Conservation (phyloP, 1,140 invertebrate species). For the Drosophila melanogaster region Release_6_plus_ISO1_MT NT_033777.3:17256501-17257000, state of each 20-base stretch:
- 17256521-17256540: background rate
- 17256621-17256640: too few species aligned
- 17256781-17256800: slow-evolving; percentile 68
- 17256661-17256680: background rate
- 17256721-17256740: slow-evolving; percentile 14
- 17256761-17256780: slow-evolving; percentile 52
- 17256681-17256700: too few species aligned
- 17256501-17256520: background rate
- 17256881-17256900: slow-evolving; percentile 50
- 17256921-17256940: background rate
- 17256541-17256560: background rate
- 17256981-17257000: slow-evolving; percentile 17
- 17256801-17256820: slow-evolving; percentile 68
- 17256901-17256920: background rate
- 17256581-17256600: too few species aligned
- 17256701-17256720: background rate
- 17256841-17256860: slow-evolving; percentile 83
- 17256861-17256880: slow-evolving; percentile 75
- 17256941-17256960: slow-evolving; percentile 56
- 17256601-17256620: too few species aligned
- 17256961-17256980: slow-evolving; percentile 16
- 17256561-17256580: too few species aligned
- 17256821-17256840: slow-evolving; percentile 84
- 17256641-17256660: too few species aligned
- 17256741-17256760: slow-evolving; percentile 25